Percentiles rank a stretch among this genome's conserved stretches.
Evolutionary conservation across 1,140 invertebrate genomes (phyloP).

Genomic region (Pogonomyrmex californicus): DNA sequence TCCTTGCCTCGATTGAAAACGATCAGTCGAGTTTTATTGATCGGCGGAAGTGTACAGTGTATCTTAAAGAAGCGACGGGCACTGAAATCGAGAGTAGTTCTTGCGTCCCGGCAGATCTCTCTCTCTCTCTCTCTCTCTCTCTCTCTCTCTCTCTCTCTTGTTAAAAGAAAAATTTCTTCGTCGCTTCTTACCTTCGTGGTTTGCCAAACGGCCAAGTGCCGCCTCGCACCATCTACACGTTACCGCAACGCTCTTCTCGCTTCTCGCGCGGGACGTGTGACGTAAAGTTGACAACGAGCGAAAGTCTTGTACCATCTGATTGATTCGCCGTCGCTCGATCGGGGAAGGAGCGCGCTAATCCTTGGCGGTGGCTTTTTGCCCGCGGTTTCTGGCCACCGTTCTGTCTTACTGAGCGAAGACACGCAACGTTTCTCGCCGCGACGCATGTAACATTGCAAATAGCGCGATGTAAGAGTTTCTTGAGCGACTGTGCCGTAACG

Average conservation of each 20-base stretch:
- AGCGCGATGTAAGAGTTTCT: conserved; percentile 20
- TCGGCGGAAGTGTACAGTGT: conserved; percentile 29
- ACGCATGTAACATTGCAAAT: conserved; percentile 37
- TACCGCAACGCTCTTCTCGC: conserved; percentile 54
- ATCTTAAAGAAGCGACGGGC: conserved; percentile 36
- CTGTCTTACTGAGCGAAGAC: conserved; percentile 42
- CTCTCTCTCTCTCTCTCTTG: conserved; percentile 47
- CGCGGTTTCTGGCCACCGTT: conserved; percentile 62
- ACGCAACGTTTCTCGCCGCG: conserved; percentile 48
- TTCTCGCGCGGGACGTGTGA: conserved; percentile 53
- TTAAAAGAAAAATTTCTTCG: conserved; percentile 18
- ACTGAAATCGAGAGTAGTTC: conserved; percentile 46
- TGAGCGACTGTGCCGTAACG: conserved; percentile 1
- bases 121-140: conserved; percentile 49
- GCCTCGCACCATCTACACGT: not conserved
- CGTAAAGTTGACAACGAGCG: conserved; percentile 68
- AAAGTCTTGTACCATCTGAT: conserved; percentile 65
- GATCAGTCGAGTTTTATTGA: conserved; percentile 24
- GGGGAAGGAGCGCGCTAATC: conserved; percentile 56
- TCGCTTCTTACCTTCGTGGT: conserved; percentile 35
- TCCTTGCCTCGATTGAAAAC: conserved; percentile 17
- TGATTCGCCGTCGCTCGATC: conserved; percentile 57
- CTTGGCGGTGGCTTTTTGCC: conserved; percentile 61
- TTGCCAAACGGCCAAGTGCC: conserved; percentile 9
- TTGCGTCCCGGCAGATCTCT: conserved; percentile 1